Base-by-base conservation (phyloP, 2,888 invertebrate species). In the Cantharis rufa region DNA sequence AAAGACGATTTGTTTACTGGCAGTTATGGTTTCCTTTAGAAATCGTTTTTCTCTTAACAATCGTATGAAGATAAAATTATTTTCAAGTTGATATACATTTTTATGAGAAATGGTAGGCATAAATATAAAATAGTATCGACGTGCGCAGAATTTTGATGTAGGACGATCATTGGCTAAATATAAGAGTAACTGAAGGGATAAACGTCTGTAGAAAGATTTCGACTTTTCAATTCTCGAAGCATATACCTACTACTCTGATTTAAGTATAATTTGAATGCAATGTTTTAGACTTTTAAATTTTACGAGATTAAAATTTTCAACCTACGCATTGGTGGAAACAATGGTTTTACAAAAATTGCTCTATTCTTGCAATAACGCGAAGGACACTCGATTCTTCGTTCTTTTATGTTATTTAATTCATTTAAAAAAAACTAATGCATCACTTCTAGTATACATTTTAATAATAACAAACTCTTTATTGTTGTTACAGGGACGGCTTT, bases 401-500 rank as follows among this genome's bases (percentile, higher is more conserved):
- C 11, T 11, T 28, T 10, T 11, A 9, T n/a, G 9, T n/a, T 48
- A 48, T 48, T 48, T n/a, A 48, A 48, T n/a, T n/a, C 7, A 7
- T 32, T 32, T 3, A 13, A 3, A 13, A 13, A 32, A 28, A 10
- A 27, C 13, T 32, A 32, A 13, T 32, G 32, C 11, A 32, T 10
- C 13, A 64, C 63, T 64, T 18, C 7, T 11, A 21, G 4, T 18
- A 7, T 7, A 0, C 21, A 21, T 5, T 5, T 28, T 64, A 64
- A 21, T 24, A 24, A 66, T 66, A 10, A n/a, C n/a, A n/a, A n/a
- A 11, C 21, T 21, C 18, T 64, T 16, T 48, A 32, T 71, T 84
- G 84, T 84, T 87, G 85, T 91, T 91, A 32, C 92, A 97, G 97
- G 97, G 85, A 93, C 95, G 74, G 96, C 96, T 73, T 90, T 97